These are phyloP conservation scores for Natator depressus DNA, from an alignment of 2,113 vertebrate genomes.

Conservation along the genomic window DNA sequence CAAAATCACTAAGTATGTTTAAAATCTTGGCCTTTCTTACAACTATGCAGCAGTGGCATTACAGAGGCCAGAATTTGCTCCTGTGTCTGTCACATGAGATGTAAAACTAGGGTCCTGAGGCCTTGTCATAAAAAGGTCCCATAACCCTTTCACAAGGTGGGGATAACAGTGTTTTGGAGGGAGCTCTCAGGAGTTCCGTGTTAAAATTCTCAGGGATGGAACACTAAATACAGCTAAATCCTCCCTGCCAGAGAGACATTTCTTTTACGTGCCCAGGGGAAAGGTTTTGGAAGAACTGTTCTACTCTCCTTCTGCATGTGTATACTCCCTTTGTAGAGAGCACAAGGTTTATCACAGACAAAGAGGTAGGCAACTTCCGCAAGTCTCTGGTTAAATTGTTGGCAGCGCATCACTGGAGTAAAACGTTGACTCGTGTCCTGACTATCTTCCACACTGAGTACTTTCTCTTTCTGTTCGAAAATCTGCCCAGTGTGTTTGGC, in stretches of 20 bases:
- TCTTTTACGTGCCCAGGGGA: background rate
- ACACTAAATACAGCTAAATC: background rate
- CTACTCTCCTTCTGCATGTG: background rate
- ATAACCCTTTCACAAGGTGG: background rate
- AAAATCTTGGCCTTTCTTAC: background rate
- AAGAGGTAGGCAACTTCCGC: background rate
- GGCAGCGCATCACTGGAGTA: background rate
- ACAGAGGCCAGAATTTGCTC: background rate
- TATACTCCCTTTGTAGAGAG: background rate
- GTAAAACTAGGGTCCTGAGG: background rate
- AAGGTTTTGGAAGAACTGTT: background rate
- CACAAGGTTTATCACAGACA: background rate
- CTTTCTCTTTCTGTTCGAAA: background rate
- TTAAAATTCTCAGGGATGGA: background rate
- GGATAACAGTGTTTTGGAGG: background rate
- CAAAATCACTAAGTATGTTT: background rate
- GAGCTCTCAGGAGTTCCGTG: too few relatives aligned
- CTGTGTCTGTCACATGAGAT: background rate
- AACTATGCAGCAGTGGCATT: background rate
- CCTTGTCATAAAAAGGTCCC: background rate
- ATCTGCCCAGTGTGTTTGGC: too few relatives aligned
- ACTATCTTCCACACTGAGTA: background rate
- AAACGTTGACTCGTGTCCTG: background rate
- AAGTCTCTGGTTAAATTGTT: background rate
- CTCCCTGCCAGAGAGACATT: background rate